phyloP scores from a whole-genome alignment of 2,888 invertebrate genomes.

The Epsilonema sp. region DNA sequence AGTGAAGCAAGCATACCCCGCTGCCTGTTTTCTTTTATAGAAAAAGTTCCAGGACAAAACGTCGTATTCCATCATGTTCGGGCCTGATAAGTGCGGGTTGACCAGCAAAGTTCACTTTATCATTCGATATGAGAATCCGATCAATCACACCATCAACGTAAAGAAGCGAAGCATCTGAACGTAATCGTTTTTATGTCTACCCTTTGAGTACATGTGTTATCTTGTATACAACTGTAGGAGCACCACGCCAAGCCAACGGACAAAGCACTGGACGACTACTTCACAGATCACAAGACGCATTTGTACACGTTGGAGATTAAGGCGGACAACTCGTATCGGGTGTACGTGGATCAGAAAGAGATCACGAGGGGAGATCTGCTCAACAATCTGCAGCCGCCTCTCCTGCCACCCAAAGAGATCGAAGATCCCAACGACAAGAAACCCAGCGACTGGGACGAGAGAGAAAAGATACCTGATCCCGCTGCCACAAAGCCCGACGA shows the following conservation, averaged over 20 bases:
- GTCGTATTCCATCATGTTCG: slow-evolving; percentile 97
- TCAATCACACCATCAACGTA: slow-evolving; percentile 58
- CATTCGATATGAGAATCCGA: slow-evolving; percentile 80
- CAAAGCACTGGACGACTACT: slow-evolving; percentile 38
- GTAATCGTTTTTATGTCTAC: too few relatives aligned
- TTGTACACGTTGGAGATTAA: slow-evolving; percentile 55
- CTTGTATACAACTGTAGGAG: slow-evolving; percentile 42
- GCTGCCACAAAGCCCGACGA: slow-evolving; percentile 73
- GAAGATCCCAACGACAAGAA: slow-evolving; percentile 61
- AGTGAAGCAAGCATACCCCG: too few relatives aligned
- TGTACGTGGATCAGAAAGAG: slow-evolving; percentile 52
- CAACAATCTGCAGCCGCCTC: slow-evolving; percentile 44
- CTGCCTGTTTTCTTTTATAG: too few relatives aligned
- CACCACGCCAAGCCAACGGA: slow-evolving; percentile 83
- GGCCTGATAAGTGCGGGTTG: slow-evolving; percentile 94
- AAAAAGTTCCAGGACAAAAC: slow-evolving; percentile 79
- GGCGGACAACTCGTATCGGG: slow-evolving; percentile 57
- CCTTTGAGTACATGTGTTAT: background rate
- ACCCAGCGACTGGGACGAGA: slow-evolving; percentile 89
- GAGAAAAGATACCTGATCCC: slow-evolving; percentile 69
- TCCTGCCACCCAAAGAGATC: slow-evolving; percentile 82
- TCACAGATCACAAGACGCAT: slow-evolving; percentile 76
- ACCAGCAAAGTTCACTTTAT: slow-evolving; percentile 77
- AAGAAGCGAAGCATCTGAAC: too few relatives aligned
- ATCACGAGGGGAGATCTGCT: slow-evolving; percentile 17